These are phyloP conservation scores for Alectoris magna DNA, from an alignment of 2,797 vertebrate species.

Conservation along the genomic window DNA sequence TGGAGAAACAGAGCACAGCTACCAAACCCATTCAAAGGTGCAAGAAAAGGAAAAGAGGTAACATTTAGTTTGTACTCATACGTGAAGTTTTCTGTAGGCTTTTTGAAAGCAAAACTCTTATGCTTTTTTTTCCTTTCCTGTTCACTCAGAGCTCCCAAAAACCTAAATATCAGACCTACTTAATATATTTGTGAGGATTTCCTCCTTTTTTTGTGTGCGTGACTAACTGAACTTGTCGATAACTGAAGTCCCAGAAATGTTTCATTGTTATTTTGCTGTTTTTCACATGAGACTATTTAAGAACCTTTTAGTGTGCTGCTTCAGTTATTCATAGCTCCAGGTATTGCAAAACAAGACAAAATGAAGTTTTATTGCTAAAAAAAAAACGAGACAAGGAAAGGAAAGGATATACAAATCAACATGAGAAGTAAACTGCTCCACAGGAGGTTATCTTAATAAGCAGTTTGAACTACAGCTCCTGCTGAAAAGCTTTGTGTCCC, in stretches of 20 bases:
- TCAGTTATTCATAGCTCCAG: slow-evolving; percentile 24
- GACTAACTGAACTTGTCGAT: not conserved
- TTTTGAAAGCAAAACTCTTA: not conserved
- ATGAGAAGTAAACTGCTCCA: slow-evolving; percentile 35
- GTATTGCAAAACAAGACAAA: slow-evolving; percentile 29
- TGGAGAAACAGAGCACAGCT: slow-evolving; percentile 28
- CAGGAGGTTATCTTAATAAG: slow-evolving; percentile 74
- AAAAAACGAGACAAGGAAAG: slow-evolving; percentile 42
- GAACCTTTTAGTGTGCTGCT: slow-evolving; percentile 10
- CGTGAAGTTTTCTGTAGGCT: not conserved
- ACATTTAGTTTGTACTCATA: not conserved
- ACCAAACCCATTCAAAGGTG: slow-evolving; percentile 38
- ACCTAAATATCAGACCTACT: not conserved
- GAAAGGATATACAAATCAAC: slow-evolving; percentile 26
- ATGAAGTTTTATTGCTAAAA: slow-evolving; percentile 54
- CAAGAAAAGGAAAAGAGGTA: slow-evolving; percentile 75
- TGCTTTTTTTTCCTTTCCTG: not conserved
- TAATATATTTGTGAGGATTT: not conserved
- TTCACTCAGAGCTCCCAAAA: not conserved
- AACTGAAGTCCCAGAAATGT: not conserved
- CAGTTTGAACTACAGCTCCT: slow-evolving; percentile 27
- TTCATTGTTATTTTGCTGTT: not conserved
- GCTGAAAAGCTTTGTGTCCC: slow-evolving; percentile 55
- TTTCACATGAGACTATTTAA: not conserved
- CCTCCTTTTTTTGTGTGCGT: not conserved